Conservation (phyloP, 2,113 vertebrate species). For the Pseudorasbora parva region DNA sequence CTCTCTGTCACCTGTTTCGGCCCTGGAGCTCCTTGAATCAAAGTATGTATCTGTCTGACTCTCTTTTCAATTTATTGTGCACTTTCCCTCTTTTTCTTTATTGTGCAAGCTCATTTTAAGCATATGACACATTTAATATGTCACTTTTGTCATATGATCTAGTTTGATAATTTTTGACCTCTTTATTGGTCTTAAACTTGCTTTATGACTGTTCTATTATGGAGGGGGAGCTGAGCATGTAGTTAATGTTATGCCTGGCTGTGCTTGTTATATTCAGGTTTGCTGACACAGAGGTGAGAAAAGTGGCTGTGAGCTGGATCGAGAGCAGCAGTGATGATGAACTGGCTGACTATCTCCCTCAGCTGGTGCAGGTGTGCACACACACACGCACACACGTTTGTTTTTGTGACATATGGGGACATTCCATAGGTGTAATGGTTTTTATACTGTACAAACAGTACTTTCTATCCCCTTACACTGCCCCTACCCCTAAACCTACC, state of each 20-base stretch:
- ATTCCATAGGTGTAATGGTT: no score
- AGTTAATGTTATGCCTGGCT: neutral
- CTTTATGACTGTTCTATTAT: neutral
- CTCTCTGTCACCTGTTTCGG: constrained; percentile 84
- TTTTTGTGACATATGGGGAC: no score
- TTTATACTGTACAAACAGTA: no score
- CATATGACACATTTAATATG: constrained; percentile 20
- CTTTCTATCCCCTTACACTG: no score
- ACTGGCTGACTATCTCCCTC: constrained; percentile 91
- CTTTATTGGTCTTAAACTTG: constrained; percentile 12
- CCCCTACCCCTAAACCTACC: no score
- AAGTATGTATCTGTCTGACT: constrained; percentile 62
- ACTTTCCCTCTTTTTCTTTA: neutral
- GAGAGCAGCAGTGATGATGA: constrained; percentile 91
- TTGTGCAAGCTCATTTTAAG: neutral
- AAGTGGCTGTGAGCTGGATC: constrained; percentile 89
- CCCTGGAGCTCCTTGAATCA: constrained; percentile 91
- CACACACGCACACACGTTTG: neutral
- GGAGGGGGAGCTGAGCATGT: neutral
- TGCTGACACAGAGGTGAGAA: constrained; percentile 91
- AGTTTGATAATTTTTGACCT: neutral
- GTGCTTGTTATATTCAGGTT: constrained; percentile 76
- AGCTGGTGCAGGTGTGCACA: constrained; percentile 90
- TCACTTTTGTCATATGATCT: constrained; percentile 7
- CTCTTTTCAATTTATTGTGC: neutral